Base-by-base conservation (phyloP, 2,888 invertebrate genomes). In the Drosophila mayaguana region DNA sequence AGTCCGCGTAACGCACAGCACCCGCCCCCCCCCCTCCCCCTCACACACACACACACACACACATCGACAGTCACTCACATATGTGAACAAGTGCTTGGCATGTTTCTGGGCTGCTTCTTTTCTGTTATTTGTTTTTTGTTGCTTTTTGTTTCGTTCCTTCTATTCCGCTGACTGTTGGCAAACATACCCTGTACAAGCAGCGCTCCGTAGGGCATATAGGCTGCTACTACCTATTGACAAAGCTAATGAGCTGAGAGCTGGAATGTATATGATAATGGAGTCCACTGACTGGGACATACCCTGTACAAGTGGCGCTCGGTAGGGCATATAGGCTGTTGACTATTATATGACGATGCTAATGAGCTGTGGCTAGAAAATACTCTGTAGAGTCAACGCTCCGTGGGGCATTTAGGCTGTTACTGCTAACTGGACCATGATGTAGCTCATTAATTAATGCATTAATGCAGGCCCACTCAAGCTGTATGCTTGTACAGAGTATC, bases 31-130 rank as follows among this genome's bases (percentile, higher is more conserved):
- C 4, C 42, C 2, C 43, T 2, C 43, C 38, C 64, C 18, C 16
- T 25, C 45, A 62, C 42, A 40, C 56, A 46, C 12, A n/a, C 55
- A 50, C 57, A 50, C 57, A 34, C 28, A 63, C 51, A 55, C 7
- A 42, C 36, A 16, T 32, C 11, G 28, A 16, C 28, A 22, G 22
- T 40, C 50, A 22, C 38, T 51, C 28, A 32, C 28, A 50, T 34
- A 28, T 25, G 28, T 40, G 36, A 25, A 60, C 38, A 48, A 63
- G 65, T 73, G 76, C 70, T 75, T 75, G 61, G 45, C 48, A 66
- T 75, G 75, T 71, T 18, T 36, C 57, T 63, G 55, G 50, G 51
- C 25, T 45, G 46, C 43, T 53, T 43, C 20, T 65, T 69, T 78
- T 61, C 56, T 38, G 61, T 43, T 62, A 36, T 51, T 28, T 38